phyloP scores from a whole-genome alignment of 2,113 vertebrate genomes.

The Dasyornis broadbenti region DNA sequence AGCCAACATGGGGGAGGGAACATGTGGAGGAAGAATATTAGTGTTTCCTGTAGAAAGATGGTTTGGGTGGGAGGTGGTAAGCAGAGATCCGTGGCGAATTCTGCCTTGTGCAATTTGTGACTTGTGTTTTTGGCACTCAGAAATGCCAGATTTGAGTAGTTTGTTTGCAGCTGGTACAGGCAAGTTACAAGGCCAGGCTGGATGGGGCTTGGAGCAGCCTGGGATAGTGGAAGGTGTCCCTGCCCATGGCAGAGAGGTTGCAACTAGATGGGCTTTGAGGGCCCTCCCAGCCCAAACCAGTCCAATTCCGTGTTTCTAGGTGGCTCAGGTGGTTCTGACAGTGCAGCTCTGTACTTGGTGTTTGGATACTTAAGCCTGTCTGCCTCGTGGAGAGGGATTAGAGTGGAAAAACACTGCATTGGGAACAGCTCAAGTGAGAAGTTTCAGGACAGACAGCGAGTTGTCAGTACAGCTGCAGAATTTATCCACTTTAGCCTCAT shows the following conservation, averaged over 20 bases:
- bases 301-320: neutral
- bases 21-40: neutral
- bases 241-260: neutral
- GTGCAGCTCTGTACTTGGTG: neutral
- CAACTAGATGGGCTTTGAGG: neutral
- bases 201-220: neutral
- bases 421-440: neutral
- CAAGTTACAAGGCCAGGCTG: neutral
- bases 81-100: neutral
- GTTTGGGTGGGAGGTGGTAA: neutral
- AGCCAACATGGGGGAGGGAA: neutral
- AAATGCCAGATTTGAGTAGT: neutral
- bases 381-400: neutral
- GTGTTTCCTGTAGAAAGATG: neutral
- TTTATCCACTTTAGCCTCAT: neutral
- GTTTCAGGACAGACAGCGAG: neutral
- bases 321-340: neutral
- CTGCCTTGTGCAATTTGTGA: fast-evolving
- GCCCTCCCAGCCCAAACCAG: neutral
- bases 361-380: neutral
- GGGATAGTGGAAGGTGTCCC: neutral
- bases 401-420: neutral
- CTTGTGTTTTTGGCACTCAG: neutral
- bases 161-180: neutral
- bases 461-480: neutral